phyloP scores from a whole-genome alignment of 2,113 vertebrate genomes.

The Acrocephalus kingi region DNA sequence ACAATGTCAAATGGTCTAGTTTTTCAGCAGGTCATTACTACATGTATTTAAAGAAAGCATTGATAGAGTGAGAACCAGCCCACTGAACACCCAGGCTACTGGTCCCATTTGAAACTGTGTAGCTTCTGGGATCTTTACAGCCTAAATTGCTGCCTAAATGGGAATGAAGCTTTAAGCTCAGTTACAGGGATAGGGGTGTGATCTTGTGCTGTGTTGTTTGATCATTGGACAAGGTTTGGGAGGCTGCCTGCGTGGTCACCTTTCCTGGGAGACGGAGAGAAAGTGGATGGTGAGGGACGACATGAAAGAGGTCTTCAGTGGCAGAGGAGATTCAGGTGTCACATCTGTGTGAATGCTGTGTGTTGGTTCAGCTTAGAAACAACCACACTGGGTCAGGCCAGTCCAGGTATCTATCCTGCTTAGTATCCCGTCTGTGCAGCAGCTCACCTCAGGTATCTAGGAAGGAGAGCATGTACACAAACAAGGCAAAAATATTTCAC shows the following conservation, averaged over 20 bases:
- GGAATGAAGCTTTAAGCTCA: background rate
- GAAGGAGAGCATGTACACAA: background rate
- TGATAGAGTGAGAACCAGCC: slow-evolving; percentile 38
- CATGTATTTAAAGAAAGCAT: slow-evolving; percentile 32
- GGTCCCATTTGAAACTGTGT: background rate
- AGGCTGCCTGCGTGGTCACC: background rate
- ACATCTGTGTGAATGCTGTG: background rate
- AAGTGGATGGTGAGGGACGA: background rate
- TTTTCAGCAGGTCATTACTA: slow-evolving; percentile 59
- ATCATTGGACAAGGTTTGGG: too few species aligned
- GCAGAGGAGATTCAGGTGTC: too few species aligned
- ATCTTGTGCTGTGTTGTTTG: background rate
- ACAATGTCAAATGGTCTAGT: slow-evolving; percentile 27
- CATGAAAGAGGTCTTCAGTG: background rate
- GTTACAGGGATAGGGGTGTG: background rate
- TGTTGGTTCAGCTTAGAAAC: background rate
- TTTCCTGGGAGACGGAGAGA: background rate
- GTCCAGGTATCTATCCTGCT: accelerated
- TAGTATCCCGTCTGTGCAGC: too few species aligned
- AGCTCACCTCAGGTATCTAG: background rate
- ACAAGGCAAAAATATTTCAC: background rate
- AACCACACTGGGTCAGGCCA: background rate
- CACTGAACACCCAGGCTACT: background rate
- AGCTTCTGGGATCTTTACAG: background rate
- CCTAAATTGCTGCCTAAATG: background rate